A percentile compares a stretch with the other conserved stretches of the same genome.
phyloP scores from a whole-genome alignment of 2,797 vertebrate species.

The Limosa lapponica region DNA sequence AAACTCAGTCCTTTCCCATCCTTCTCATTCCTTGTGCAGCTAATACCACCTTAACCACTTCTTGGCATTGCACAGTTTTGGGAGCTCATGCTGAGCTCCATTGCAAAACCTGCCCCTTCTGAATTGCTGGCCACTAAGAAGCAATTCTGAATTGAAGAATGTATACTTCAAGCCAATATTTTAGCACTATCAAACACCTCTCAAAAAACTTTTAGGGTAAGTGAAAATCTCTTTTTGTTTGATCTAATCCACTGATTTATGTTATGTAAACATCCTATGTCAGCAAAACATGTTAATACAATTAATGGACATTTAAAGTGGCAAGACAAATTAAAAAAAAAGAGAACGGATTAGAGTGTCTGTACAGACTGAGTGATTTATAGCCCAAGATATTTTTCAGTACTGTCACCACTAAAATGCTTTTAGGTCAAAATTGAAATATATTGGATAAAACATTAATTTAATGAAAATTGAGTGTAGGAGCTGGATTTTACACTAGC shows the following conservation, averaged over 20 bases:
- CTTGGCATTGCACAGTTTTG: not conserved
- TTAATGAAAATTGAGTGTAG: not conserved
- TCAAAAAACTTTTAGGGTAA: not conserved
- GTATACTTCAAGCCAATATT: not conserved
- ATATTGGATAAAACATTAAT: not conserved
- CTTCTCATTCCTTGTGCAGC: not conserved
- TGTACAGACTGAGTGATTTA: not conserved
- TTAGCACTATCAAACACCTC: not conserved
- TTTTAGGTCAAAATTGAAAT: not conserved
- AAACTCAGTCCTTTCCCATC: not conserved
- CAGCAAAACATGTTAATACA: not conserved
- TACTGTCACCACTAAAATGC: not conserved
- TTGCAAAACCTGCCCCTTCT: not conserved
- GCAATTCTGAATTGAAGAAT: not conserved
- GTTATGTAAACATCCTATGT: not conserved
- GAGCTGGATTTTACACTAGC: not conserved
- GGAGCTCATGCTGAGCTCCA: not conserved
- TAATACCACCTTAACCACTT: not conserved
- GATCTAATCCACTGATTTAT: not conserved
- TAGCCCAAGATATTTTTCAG: not conserved
- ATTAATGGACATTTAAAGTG: not conserved
- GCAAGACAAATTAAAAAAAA: not conserved
- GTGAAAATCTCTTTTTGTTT: not conserved
- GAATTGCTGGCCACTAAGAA: not conserved
- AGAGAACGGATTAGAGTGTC: not conserved